phyloP scores from a whole-genome alignment of 2,113 vertebrate species.

The Chaenogobius annularis region DNA sequence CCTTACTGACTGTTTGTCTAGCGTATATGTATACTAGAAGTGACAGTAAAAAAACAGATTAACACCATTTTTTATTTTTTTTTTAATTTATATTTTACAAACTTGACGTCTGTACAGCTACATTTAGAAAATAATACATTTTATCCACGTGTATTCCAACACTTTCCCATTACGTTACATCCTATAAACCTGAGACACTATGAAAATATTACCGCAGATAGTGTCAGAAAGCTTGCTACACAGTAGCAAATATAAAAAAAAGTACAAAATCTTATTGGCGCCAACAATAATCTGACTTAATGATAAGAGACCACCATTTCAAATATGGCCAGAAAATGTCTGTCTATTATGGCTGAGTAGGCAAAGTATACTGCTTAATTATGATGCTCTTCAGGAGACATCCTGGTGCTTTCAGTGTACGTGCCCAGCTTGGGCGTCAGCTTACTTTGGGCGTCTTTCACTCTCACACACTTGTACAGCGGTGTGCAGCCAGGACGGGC shows the following conservation, averaged over 20 bases:
- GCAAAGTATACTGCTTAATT: constrained; percentile 74
- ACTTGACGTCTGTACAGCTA: constrained; percentile 84
- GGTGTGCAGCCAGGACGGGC: constrained; percentile 34
- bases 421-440: too few species aligned
- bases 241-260: constrained; percentile 86
- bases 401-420: constrained; percentile 43
- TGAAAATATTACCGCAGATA: constrained; percentile 81
- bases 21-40: background rate
- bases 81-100: constrained; percentile 88
- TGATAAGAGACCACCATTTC: constrained; percentile 54
- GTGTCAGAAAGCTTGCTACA: constrained; percentile 87
- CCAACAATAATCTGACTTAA: constrained; percentile 67
- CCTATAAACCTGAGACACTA: constrained; percentile 80
- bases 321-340: constrained; percentile 62
- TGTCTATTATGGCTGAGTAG: constrained; percentile 54
- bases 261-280: constrained; percentile 52
- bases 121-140: constrained; percentile 89
- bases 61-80: constrained; percentile 62
- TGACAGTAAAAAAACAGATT: constrained; percentile 39
- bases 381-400: constrained; percentile 57
- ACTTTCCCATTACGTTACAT: constrained; percentile 83
- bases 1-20: constrained; percentile 10
- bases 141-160: constrained; percentile 76
- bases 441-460: constrained; percentile 9
- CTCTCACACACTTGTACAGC: constrained; percentile 9